phyloP scores from a whole-genome alignment of 1,140 invertebrate species.

The Helicoverpa zea region DNA sequence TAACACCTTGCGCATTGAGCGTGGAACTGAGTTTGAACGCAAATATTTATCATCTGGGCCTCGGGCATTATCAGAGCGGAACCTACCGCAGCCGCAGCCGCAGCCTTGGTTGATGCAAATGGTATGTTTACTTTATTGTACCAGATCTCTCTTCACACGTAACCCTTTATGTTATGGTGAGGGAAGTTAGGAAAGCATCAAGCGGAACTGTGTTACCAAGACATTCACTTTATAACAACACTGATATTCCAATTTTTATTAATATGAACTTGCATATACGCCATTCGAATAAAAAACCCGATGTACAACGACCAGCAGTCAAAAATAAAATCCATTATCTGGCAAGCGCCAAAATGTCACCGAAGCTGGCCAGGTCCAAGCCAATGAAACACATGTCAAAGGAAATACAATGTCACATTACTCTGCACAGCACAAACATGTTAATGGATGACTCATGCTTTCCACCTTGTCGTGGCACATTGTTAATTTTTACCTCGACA shows the following conservation, averaged over 20 bases:
- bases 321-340: neutral
- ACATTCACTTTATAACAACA: neutral
- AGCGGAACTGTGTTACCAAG: neutral
- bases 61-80: slow-evolving; percentile 40
- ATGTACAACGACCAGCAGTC: neutral
- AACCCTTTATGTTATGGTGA: slow-evolving; percentile 16
- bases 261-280: no score
- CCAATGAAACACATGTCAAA: slow-evolving; percentile 33
- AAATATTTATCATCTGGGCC: slow-evolving; percentile 34
- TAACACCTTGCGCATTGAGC: slow-evolving; percentile 6
- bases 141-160: slow-evolving; percentile 35
- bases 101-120: slow-evolving; percentile 42
- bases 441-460: slow-evolving; percentile 33
- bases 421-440: slow-evolving; percentile 28
- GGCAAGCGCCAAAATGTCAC: neutral
- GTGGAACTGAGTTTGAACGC: slow-evolving; percentile 17
- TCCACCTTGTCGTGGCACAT: slow-evolving; percentile 8
- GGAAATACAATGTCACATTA: slow-evolving; percentile 34
- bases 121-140: slow-evolving; percentile 25
- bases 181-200: neutral
- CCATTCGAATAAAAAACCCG: no score
- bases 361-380: neutral
- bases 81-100: slow-evolving; percentile 39
- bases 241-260: no score
- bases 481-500: slow-evolving; percentile 27